Evolutionary conservation across 2,113 vertebrate genomes (phyloP).

Genomic region (Equus quagga): DNA sequence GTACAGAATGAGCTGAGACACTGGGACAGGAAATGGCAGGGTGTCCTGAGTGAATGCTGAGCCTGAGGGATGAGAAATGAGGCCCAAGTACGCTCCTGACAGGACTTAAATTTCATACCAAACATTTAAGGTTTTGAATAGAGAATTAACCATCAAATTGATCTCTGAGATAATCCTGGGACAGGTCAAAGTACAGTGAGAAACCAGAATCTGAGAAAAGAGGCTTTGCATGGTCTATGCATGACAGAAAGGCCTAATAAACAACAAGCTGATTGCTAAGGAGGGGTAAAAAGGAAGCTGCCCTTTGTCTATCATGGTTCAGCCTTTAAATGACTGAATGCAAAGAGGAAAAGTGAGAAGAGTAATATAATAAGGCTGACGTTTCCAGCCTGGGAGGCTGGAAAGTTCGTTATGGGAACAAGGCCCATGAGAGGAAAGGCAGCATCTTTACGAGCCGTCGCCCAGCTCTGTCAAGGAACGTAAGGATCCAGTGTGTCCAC

Average conservation of each 20-base stretch:
- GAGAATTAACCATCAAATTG: background rate
- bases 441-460: background rate
- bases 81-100: background rate
- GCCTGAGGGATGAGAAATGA: background rate
- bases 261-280: fast-evolving
- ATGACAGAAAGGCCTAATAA: background rate
- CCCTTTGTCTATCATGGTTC: fast-evolving
- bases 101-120: background rate
- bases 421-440: background rate
- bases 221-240: background rate
- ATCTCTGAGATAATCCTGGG: background rate
- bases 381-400: background rate
- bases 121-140: background rate
- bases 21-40: background rate
- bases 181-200: background rate
- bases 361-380: background rate
- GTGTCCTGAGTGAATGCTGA: background rate
- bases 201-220: background rate
- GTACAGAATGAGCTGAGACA: background rate
- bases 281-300: background rate
- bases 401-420: background rate
- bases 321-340: background rate
- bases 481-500: too few species aligned
- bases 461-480: background rate
- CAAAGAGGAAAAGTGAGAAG: background rate